Base-by-base conservation (phyloP, 1,140 invertebrate genomes). In the Aphis gossypii region DNA sequence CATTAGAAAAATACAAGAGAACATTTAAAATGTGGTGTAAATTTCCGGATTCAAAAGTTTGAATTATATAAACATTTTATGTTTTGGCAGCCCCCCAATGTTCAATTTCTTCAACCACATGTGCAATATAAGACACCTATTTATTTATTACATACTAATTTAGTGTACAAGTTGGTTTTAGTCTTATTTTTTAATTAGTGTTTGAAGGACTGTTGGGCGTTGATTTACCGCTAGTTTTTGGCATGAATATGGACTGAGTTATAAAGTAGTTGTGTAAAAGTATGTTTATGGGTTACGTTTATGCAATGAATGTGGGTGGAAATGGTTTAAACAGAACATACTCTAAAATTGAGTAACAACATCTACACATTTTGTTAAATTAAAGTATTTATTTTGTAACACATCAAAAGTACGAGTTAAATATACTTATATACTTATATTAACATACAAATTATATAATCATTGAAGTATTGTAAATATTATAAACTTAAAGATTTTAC, bases 141-240 rank as follows among this genome's bases (percentile, higher is more conserved):
- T 76, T 76, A 76, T 76, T 76, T 76, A 76, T n/a, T 76, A 76
- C 60, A 76, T 76, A 76, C 60, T 76, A 76, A 76, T 76, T 76
- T 76, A n/a, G 60, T 14, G 30, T n/a, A 76, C 18, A 76, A 76
- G 30, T 76, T 76, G 30, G 30, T 76, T 76, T 76, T 76, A 76
- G 30, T 76, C 60, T 76, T 76, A 76, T 76, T 76, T 76, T 76
- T 76, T 76, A 76, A 76, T 76, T 76, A 76, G n/a, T 76, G 60
- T 76, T 76, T 76, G 30, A 76, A 76, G 30, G 60, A 76, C n/a
- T 76, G 30, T 76, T 76, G 60, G 60, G 60, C 60, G 60, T 76
- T 76, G 60, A 76, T 76, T 76, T 76, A 76, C 60, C 11, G 60
- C 14, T 76, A 76, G 60, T 35, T 76, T 76, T 76, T 76, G 60